Evolutionary conservation across 1,140 invertebrate genomes (phyloP).

Genomic region (Chlorops oryzae): DNA sequence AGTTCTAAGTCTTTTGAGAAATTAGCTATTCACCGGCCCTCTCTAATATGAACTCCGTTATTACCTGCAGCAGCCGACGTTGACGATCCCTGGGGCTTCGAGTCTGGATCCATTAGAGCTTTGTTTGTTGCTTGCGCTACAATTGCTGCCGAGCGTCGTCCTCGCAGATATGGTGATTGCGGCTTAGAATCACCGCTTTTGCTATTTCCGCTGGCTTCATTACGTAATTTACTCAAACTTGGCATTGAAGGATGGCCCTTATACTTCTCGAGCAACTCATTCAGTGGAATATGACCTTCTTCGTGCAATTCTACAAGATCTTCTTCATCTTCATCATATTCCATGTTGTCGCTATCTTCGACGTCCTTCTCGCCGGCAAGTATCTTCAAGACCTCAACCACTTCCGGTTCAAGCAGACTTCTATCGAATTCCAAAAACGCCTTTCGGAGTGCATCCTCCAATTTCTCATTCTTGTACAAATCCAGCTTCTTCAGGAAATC

Average conservation of each 20-base stretch:
- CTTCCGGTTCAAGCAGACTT: constrained; percentile 64
- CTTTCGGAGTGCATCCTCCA: constrained; percentile 73
- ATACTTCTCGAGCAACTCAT: constrained; percentile 42
- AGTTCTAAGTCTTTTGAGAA: too few species aligned
- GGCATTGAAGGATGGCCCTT: constrained; percentile 32
- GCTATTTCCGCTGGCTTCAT: constrained; percentile 7
- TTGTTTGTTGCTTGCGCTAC: constrained; percentile 41
- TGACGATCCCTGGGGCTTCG: constrained; percentile 37
- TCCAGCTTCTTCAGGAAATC: constrained; percentile 75
- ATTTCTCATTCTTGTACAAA: constrained; percentile 69
- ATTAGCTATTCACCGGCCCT: too few species aligned
- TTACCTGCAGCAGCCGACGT: constrained; percentile 33
- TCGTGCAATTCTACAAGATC: constrained; percentile 49
- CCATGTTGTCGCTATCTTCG: constrained; percentile 54
- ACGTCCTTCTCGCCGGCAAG: constrained; percentile 58
- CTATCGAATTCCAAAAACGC: constrained; percentile 88
- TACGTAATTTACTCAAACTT: constrained; percentile 18
- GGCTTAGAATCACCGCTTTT: constrained; percentile 14
- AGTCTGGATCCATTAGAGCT: constrained; percentile 34
- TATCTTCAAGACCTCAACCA: constrained; percentile 69
- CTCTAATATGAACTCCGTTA: too few species aligned
- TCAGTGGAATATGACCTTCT: constrained; percentile 41
- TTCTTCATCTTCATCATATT: constrained; percentile 48
- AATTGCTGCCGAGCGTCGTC: constrained; percentile 37
- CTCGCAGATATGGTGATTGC: constrained; percentile 35